Conservation (phyloP, 2,888 invertebrate genomes). For the Parasteatoda lunata region DNA sequence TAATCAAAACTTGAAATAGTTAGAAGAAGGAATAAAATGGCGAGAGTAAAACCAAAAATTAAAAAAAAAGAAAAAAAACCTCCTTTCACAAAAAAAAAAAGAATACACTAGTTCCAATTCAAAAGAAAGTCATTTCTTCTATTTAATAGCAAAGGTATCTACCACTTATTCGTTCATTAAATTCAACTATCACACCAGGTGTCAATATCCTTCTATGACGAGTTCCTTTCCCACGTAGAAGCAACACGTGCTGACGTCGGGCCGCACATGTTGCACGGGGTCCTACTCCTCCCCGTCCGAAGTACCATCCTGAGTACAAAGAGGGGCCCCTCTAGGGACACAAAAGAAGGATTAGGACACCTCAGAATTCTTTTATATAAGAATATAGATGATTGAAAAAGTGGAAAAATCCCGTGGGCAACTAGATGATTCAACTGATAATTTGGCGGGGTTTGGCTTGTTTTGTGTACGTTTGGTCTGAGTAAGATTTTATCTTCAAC, state of each 20-base stretch:
- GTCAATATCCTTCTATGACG: constrained; percentile 42
- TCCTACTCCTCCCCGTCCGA: background rate
- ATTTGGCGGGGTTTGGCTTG: constrained; percentile 9
- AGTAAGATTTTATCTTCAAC: background rate
- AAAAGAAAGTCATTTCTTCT: background rate
- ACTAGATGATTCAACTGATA: constrained; percentile 22
- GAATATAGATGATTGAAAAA: constrained; percentile 16
- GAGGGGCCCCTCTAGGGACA: constrained; percentile 4
- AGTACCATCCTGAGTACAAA: constrained; percentile 1
- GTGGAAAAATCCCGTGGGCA: background rate
- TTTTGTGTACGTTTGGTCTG: background rate
- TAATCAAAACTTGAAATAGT: too few species aligned
- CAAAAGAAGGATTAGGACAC: constrained; percentile 58
- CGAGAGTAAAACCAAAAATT: too few species aligned
- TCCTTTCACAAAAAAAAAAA: background rate
- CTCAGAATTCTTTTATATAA: constrained; percentile 33
- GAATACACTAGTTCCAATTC: background rate
- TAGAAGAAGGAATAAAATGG: too few species aligned
- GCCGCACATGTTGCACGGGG: constrained; percentile 52
- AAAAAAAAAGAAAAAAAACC: too few species aligned
- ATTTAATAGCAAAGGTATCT: background rate
- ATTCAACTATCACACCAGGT: constrained; percentile 32
- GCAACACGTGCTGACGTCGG: constrained; percentile 31
- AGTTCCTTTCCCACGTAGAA: constrained; percentile 32
- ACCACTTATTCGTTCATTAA: background rate